Conservation (phyloP, 1,140 invertebrate species). For the Caerostris darwini region DNA sequence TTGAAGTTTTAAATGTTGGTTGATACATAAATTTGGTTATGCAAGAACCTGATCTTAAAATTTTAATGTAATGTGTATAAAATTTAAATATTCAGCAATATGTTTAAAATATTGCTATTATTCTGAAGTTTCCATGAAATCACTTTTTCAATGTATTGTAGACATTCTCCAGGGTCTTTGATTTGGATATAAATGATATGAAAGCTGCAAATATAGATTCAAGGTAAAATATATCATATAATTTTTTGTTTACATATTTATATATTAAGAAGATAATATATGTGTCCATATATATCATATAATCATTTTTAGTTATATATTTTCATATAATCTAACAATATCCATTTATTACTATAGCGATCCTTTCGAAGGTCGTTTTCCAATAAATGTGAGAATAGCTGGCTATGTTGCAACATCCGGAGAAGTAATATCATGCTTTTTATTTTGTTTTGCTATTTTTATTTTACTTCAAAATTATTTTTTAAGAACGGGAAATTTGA, state of each 20-base stretch:
- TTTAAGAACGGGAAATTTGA: too few species aligned
- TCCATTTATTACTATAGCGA: constrained; percentile 34
- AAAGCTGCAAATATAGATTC: constrained; percentile 88
- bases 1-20: too few species aligned
- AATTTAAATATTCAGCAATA: too few species aligned
- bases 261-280: background rate
- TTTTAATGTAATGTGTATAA: too few species aligned
- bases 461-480: background rate
- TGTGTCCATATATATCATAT: background rate
- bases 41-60: too few species aligned
- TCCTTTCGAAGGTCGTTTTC: constrained; percentile 95
- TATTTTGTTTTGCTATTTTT: too few species aligned
- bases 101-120: background rate
- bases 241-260: background rate
- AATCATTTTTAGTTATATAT: too few species aligned
- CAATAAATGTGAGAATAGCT: constrained; percentile 95
- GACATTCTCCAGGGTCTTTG: constrained; percentile 95
- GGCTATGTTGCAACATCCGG: constrained; percentile 90
- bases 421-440: constrained; percentile 82
- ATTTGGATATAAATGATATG: constrained; percentile 91
- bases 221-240: constrained; percentile 82
- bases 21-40: too few species aligned
- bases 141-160: constrained; percentile 47
- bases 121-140: too few species aligned
- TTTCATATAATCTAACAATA: background rate